Conservation (phyloP, 2,113 vertebrate genomes). For the Pachyramphus minor region DNA sequence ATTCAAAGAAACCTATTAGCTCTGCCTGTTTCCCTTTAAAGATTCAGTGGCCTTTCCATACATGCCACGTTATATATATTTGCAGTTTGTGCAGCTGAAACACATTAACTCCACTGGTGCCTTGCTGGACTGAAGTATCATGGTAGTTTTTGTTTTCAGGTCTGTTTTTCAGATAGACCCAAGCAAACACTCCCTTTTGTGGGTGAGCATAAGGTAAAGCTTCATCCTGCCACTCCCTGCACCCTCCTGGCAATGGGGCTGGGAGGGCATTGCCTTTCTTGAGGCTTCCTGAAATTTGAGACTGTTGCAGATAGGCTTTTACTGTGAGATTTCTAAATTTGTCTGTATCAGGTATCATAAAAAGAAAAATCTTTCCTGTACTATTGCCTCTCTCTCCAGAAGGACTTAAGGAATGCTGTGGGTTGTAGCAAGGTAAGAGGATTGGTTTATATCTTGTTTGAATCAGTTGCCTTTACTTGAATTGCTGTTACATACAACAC, state of each 20-base stretch:
- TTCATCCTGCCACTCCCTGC: neutral
- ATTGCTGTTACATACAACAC: neutral
- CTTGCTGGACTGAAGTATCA: neutral
- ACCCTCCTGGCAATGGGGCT: neutral
- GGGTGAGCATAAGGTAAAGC: neutral
- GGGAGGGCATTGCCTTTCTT: neutral
- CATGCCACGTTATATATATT: slow-evolving; percentile 16
- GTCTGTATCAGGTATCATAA: neutral
- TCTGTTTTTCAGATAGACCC: neutral
- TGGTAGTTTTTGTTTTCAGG: neutral
- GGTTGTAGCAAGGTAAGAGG: neutral
- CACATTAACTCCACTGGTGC: slow-evolving; percentile 37
- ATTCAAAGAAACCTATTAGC: slow-evolving; percentile 63
- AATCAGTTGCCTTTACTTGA: neutral
- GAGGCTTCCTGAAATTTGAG: neutral
- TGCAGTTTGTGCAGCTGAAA: slow-evolving; percentile 38
- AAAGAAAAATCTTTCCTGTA: neutral
- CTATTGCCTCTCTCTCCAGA: neutral
- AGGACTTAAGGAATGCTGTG: neutral
- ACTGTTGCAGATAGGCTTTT: neutral
- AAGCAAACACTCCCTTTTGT: neutral
- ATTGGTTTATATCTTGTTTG: neutral
- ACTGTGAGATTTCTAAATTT: neutral
- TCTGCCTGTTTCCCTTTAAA: slow-evolving; percentile 60
- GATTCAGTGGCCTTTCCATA: slow-evolving; percentile 57